A percentile compares a stretch with the other conserved stretches of the same genome.
phyloP scores from a whole-genome alignment of 2,113 vertebrate genomes.

The Oceanites oceanicus region DNA sequence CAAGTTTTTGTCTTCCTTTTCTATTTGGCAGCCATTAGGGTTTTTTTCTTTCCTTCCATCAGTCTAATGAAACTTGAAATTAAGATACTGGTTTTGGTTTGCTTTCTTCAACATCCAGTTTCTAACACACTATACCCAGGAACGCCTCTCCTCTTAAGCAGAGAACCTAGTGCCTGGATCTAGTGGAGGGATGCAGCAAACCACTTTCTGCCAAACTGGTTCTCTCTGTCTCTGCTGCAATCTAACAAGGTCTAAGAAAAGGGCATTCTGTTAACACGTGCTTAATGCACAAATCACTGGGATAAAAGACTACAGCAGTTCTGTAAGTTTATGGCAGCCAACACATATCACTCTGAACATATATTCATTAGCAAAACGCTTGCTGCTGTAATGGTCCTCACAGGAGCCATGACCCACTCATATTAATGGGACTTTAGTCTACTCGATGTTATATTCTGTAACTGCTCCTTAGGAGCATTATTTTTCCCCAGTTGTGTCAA shows the following conservation, averaged over 20 bases:
- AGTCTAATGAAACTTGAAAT: neutral
- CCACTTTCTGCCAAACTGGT: neutral
- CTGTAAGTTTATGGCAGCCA: neutral
- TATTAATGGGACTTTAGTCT: neutral
- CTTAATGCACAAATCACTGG: neutral
- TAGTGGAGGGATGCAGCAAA: neutral
- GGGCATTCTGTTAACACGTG: neutral
- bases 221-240: neutral
- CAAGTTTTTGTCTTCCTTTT: neutral
- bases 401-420: neutral
- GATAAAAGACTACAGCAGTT: neutral
- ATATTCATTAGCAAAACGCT: slow-evolving; percentile 35
- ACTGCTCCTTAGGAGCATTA: neutral
- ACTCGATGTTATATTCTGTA: neutral
- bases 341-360: neutral
- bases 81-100: neutral
- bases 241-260: neutral
- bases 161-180: neutral
- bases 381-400: neutral
- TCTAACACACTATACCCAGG: neutral
- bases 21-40: neutral
- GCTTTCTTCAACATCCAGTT: neutral
- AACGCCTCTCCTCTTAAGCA: neutral
- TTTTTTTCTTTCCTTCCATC: neutral
- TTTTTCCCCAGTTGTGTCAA: slow-evolving; percentile 24